Evolutionary conservation across 2,113 vertebrate species (phyloP).

Genomic region (Microcebus ravelobensis): DNA sequence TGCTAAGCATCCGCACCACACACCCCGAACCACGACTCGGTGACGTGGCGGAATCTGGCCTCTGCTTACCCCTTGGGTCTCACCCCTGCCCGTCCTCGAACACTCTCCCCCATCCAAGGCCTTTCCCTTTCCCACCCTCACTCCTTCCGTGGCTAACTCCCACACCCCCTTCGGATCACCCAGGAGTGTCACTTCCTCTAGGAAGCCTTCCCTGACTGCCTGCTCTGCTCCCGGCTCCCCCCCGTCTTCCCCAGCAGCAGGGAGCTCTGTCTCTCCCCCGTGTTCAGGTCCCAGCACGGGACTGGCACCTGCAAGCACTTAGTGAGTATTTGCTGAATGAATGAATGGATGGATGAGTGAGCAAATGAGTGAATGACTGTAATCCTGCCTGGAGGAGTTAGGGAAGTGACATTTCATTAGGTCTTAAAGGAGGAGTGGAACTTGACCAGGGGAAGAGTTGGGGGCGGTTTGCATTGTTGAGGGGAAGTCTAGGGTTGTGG

Average conservation of each 20-base stretch:
- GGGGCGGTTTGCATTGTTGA: background rate
- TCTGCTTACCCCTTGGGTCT: background rate
- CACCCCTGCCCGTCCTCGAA: background rate
- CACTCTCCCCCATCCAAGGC: background rate
- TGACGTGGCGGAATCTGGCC: background rate
- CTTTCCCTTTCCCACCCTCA: background rate
- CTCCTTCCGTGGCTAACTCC: background rate
- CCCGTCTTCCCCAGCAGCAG: background rate
- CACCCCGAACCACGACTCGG: too few species aligned
- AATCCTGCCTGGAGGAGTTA: background rate
- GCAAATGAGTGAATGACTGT: background rate
- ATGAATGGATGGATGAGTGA: background rate
- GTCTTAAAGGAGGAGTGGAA: background rate
- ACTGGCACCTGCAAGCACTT: background rate
- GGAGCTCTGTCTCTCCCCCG: background rate
- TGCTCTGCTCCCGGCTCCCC: background rate
- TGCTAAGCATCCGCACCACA: background rate
- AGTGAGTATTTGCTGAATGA: background rate
- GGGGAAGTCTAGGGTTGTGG: background rate
- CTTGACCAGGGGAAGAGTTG: background rate
- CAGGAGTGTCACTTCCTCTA: background rate
- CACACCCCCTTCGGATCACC: background rate
- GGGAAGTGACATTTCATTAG: background rate
- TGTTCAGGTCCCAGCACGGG: background rate
- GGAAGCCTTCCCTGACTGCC: background rate